These are phyloP conservation scores for Oreochromis niloticus DNA, from an alignment of 2,113 vertebrate genomes.

Conservation along the genomic window DNA sequence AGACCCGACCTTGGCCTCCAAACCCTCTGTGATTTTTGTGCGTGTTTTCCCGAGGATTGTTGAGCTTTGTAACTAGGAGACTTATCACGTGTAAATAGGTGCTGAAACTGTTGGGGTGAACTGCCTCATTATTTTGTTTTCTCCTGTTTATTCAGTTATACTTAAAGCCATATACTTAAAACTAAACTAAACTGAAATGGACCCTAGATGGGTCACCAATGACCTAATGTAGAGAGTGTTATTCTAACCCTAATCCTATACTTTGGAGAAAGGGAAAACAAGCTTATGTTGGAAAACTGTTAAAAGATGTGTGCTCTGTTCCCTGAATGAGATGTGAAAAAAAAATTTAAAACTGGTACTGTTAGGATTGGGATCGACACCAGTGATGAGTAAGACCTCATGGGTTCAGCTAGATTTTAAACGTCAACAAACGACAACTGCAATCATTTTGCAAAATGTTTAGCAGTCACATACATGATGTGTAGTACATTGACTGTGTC, in stretches of 20 bases:
- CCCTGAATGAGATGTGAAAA: background rate
- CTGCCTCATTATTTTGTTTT: background rate
- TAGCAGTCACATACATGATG: background rate
- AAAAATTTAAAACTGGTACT: background rate
- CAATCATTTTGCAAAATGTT: background rate
- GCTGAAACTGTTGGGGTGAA: background rate
- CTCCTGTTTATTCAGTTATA: background rate
- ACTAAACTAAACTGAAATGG: background rate
- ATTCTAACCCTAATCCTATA: background rate
- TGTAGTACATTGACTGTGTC: background rate
- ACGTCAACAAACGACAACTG: background rate
- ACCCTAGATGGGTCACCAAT: background rate
- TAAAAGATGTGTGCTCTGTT: background rate
- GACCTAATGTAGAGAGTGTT: background rate
- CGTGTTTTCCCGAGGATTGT: background rate
- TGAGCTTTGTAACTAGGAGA: background rate
- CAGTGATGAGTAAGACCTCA: background rate
- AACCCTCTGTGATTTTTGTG: background rate
- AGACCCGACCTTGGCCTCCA: background rate
- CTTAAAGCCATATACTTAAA: background rate
- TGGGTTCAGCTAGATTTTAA: background rate
- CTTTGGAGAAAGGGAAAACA: background rate
- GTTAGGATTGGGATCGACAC: background rate
- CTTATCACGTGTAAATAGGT: rapidly evolving
- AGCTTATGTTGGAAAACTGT: background rate